Conservation (phyloP, 1,140 invertebrate genomes). For the Pygmarrhopalites habei region DNA sequence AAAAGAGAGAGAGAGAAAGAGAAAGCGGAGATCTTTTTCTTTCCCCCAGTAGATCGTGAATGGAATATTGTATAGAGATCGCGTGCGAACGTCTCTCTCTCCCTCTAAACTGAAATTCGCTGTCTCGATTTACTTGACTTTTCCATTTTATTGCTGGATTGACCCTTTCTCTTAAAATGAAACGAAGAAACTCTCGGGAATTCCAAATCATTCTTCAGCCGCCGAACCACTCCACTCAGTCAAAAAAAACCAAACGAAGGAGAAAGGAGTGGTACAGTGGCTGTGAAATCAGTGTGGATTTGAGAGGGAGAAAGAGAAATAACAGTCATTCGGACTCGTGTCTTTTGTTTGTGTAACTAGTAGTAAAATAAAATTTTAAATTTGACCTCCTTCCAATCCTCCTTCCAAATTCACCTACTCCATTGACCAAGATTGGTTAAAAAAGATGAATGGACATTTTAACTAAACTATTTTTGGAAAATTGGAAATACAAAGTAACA, state of each 20-base stretch:
- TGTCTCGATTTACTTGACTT: constrained; percentile 11
- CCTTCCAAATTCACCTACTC: background rate
- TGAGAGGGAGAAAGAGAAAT: too few relatives aligned
- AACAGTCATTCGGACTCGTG: too few relatives aligned
- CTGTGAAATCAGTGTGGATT: background rate
- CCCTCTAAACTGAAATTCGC: background rate
- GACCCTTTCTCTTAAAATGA: constrained; percentile 32
- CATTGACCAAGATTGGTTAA: too few relatives aligned
- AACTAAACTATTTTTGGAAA: too few relatives aligned
- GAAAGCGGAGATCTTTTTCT: background rate
- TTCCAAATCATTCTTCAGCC: constrained; percentile 34
- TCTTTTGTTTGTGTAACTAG: background rate
- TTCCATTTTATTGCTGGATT: constrained; percentile 30
- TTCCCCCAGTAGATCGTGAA: background rate
- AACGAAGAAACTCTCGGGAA: constrained; percentile 22
- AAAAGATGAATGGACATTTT: too few relatives aligned
- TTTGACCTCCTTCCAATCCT: background rate
- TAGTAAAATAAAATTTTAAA: background rate
- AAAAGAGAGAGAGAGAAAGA: background rate
- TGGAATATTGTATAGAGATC: background rate
- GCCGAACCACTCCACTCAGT: background rate
- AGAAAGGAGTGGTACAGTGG: background rate
- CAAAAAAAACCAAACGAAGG: background rate
- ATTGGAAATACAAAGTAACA: too few relatives aligned
- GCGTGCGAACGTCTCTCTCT: background rate